Evolutionary conservation across 2,888 invertebrate genomes (phyloP), one percentile per base, ranked within the genome.

Genomic region (Amphipoea lucens): DNA sequence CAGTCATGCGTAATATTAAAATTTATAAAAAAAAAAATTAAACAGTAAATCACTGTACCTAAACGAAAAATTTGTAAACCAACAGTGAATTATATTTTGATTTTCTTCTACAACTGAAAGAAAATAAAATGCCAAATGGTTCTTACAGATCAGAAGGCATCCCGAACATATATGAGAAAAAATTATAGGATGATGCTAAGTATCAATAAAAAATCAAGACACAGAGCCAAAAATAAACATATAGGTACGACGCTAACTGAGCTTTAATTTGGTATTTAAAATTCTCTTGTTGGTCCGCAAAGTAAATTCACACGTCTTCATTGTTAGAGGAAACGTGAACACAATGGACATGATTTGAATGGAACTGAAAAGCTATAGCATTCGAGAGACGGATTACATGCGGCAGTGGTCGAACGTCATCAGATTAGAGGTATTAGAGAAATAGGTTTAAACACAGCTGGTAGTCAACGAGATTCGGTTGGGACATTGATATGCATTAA

Each of bases 321-420:
- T 86, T 86, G 67, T 83, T 57, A 54, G 42, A 66, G 40, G 42
- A 40, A 14, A 45, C 67, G 42, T 36, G 74, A 72, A 54, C 23
- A 87, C 84, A 87, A 83, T 83, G 54, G 74, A 69, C 29, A 65
- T 54, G 79, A 84, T 84, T 87, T 78, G 74, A 87, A 87, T 83
- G 60, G 71, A 75, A 74, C 68, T 83, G 71, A 72, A 86, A 75
- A 84, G 87, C 68, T 69, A 74, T 72, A 71, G 57, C 78, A 11
- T 77, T 54, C 2, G 42, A 14, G 62, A 84, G 84, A 84, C 45
- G 48, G 72, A 83, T 87, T 84, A 78, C 65, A 75, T 51, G 71
- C 67, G 14, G 54, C 20, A 17, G 60, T 57, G 45, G 54, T 40
- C 67, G 45, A 66, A 74, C 67, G 74, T 78, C 84, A 83, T 86